A percentile compares a stretch with the other conserved stretches of the same genome.
Evolutionary conservation across 1,140 invertebrate species (phyloP).

Genomic region (Bombus pascuorum): DNA sequence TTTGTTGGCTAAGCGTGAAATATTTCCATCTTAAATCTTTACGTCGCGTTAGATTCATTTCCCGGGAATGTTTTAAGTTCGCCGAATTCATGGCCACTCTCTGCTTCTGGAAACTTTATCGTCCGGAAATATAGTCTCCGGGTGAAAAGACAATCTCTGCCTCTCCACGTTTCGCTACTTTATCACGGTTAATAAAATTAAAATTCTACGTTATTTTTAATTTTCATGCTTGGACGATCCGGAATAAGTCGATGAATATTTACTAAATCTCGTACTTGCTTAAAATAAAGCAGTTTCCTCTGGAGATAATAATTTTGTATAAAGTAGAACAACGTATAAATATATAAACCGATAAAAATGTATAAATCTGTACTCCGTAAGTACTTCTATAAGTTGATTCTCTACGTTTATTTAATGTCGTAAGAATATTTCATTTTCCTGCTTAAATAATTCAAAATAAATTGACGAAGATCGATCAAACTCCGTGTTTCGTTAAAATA

Average conservation of each 20-base stretch:
- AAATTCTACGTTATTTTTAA: neutral
- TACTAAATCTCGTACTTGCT: too few relatives aligned
- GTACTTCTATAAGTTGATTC: too few relatives aligned
- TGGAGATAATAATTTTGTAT: neutral
- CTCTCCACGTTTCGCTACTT: neutral
- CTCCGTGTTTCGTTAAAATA: too few relatives aligned
- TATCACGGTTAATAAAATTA: neutral
- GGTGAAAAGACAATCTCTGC: neutral
- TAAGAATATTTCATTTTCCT: too few relatives aligned
- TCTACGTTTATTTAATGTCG: too few relatives aligned
- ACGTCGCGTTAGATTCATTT: neutral
- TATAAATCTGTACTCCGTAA: too few relatives aligned
- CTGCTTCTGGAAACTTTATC: slow-evolving; percentile 9
- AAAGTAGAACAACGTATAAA: too few relatives aligned
- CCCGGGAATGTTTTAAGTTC: slow-evolving; percentile 9
- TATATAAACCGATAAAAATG: too few relatives aligned
- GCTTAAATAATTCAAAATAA: too few relatives aligned
- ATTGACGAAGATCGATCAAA: too few relatives aligned
- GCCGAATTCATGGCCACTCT: neutral
- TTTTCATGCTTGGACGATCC: neutral
- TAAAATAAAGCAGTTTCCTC: too few relatives aligned
- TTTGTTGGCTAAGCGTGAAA: slow-evolving; percentile 28
- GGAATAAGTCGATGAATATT: neutral
- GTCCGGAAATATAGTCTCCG: slow-evolving; percentile 2
- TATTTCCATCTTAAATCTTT: slow-evolving; percentile 34